These are phyloP conservation scores for Diplogasteroides magnus DNA, from an alignment of 1,140 invertebrate genomes.

Conservation along the genomic window DNA sequence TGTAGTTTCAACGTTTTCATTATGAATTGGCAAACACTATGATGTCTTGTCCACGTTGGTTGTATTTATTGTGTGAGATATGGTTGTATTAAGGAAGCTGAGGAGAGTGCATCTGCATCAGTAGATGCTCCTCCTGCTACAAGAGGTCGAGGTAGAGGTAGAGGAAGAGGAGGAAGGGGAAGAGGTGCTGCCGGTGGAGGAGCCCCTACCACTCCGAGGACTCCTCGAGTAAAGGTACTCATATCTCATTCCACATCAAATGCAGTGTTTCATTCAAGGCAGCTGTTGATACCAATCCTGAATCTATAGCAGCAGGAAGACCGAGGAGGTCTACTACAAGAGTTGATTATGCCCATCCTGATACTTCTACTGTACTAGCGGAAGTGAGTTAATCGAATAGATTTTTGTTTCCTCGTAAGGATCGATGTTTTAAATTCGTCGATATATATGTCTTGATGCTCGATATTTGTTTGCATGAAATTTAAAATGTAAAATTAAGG, in stretches of 20 bases:
- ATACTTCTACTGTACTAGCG: slow-evolving; percentile 35
- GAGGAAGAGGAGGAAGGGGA: slow-evolving; percentile 1
- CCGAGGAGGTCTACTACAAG: slow-evolving; percentile 38
- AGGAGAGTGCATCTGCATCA: slow-evolving; percentile 11
- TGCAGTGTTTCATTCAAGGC: not conserved
- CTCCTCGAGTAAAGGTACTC: slow-evolving; percentile 11
- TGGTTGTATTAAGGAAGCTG: not conserved
- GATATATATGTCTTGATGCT: not conserved
- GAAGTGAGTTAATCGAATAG: not conserved
- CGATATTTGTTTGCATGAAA: not conserved
- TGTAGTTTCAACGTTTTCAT: too few relatives aligned
- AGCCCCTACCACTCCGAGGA: slow-evolving; percentile 18
- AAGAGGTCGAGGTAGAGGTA: slow-evolving; percentile 24
- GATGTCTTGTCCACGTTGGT: not conserved
- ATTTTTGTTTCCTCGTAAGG: too few relatives aligned
- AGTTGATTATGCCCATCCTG: slow-evolving; percentile 43
- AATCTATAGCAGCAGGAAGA: slow-evolving; percentile 30
- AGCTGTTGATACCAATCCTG: slow-evolving; percentile 8
- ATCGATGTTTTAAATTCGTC: too few relatives aligned
- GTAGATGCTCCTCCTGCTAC: slow-evolving; percentile 6
- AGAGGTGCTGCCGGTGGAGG: slow-evolving; percentile 2
- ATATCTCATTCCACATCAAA: not conserved
- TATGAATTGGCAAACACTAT: not conserved
- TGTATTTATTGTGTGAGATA: not conserved
- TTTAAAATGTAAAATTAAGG: not conserved